Evolutionary conservation across 1,140 invertebrate genomes (phyloP).

Genomic region (Meloidogyne floridensis): DNA sequence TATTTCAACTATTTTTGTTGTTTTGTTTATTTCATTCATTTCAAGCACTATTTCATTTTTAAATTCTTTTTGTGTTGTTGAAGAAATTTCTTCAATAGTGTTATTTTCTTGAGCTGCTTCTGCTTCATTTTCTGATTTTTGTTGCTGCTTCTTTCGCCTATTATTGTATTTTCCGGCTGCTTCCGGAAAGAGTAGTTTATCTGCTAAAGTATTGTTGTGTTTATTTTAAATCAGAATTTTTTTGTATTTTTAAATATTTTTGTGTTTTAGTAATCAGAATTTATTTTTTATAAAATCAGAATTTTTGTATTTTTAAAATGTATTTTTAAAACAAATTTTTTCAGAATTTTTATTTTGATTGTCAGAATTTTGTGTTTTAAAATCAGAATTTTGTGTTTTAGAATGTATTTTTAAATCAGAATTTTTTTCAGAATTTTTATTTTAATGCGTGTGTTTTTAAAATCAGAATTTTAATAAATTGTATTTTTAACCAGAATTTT

Average conservation of each 20-base stretch:
- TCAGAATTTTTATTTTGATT: too few relatives aligned
- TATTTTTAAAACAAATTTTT: background rate
- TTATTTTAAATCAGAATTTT: background rate
- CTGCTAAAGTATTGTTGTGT: conserved; percentile 15
- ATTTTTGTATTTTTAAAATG: background rate
- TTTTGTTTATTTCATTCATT: background rate
- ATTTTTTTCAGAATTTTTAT: background rate
- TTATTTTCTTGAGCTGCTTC: background rate
- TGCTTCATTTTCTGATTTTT: background rate
- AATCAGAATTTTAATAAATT: background rate
- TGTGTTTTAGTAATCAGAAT: background rate
- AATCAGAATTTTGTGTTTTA: background rate
- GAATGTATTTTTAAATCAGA: background rate
- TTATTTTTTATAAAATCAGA: background rate
- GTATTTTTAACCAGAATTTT: background rate
- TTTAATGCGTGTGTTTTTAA: background rate
- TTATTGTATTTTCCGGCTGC: conserved; percentile 11
- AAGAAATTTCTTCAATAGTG: background rate
- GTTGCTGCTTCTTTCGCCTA: background rate
- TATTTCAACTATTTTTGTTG: background rate
- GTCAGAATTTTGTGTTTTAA: background rate
- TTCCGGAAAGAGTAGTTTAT: conserved; percentile 27
- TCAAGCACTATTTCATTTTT: background rate
- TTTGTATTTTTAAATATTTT: background rate
- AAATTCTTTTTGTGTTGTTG: conserved; percentile 7